Evolutionary conservation across 2,797 vertebrate species (phyloP).

Genomic region (Furcifer pardalis): DNA sequence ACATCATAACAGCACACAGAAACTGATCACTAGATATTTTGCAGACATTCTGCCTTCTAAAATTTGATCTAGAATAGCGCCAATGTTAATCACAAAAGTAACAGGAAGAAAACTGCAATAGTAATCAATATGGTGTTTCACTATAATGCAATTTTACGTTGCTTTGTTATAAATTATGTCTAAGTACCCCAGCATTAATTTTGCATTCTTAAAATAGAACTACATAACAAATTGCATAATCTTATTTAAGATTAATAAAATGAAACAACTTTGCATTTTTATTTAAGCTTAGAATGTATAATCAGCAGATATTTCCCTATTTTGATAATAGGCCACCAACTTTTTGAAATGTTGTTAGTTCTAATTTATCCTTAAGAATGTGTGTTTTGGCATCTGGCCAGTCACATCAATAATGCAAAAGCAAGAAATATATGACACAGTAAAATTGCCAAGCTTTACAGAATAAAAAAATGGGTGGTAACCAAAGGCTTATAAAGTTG

Average conservation of each 20-base stretch:
- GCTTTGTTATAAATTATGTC: conserved; percentile 4
- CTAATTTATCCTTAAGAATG: conserved; percentile 46
- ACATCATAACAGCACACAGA: not conserved
- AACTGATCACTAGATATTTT: not conserved
- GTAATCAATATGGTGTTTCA: not conserved
- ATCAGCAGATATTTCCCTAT: conserved; percentile 59
- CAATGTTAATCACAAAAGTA: not conserved
- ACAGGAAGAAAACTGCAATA: not conserved
- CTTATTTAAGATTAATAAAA: conserved; percentile 58
- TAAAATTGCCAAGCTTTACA: not conserved
- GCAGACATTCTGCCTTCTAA: not conserved
- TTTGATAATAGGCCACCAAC: conserved; percentile 70
- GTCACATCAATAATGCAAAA: not conserved
- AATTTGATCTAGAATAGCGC: not conserved
- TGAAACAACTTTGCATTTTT: conserved; percentile 63
- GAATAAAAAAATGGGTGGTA: not conserved
- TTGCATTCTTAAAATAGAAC: conserved; percentile 32
- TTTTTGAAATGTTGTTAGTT: conserved; percentile 56
- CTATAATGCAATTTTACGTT: conserved; percentile 8
- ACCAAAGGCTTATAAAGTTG: not conserved
- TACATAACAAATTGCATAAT: conserved; percentile 47
- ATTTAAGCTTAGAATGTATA: conserved; percentile 65
- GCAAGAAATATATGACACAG: not conserved
- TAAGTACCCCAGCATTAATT: conserved; percentile 18
- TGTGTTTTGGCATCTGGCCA: conserved; percentile 45